A percentile compares a stretch with the other conserved stretches of the same genome.
Evolutionary conservation across 1,140 invertebrate genomes (phyloP).

Genomic region (fruit fly (Drosophila melanogaster)): DNA sequence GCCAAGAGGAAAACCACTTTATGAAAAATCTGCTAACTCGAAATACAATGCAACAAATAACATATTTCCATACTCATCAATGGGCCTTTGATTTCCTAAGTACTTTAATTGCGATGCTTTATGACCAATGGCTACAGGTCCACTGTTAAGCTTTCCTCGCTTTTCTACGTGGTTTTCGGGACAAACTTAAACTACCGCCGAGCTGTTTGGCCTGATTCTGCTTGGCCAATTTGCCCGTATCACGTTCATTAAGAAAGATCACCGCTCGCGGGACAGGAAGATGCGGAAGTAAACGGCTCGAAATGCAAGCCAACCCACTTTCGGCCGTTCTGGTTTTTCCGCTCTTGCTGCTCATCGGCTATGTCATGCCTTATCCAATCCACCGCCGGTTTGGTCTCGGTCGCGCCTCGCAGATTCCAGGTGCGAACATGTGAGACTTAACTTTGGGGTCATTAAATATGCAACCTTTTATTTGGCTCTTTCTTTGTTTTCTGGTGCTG

Average conservation of each 20-base stretch:
- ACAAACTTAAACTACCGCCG: constrained; percentile 68
- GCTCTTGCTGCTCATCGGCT: constrained; percentile 29
- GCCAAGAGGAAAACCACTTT: constrained; percentile 23
- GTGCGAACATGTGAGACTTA: constrained; percentile 63
- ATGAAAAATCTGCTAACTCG: constrained; percentile 47
- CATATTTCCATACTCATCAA: constrained; percentile 47
- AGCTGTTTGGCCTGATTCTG: constrained; percentile 78
- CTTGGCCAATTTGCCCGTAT: constrained; percentile 64
- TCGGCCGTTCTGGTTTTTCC: constrained; percentile 28
- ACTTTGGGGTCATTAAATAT: constrained; percentile 61
- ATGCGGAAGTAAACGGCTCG: constrained; percentile 60
- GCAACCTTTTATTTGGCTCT: constrained; percentile 27
- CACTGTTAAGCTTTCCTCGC: constrained; percentile 63
- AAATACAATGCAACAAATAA: constrained; percentile 70
- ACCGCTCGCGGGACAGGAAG: constrained; percentile 39
- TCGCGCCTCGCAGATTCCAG: constrained; percentile 16
- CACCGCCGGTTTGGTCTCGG: constrained; percentile 4
- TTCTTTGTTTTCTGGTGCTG: constrained; percentile 5
- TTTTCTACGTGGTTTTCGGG: constrained; percentile 16
- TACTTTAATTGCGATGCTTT: neutral
- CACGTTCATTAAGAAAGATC: constrained; percentile 69
- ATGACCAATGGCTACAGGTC: constrained; percentile 11
- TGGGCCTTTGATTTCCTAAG: neutral
- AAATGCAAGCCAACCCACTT: constrained; percentile 61
- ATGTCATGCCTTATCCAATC: constrained; percentile 51